Conservation (phyloP, 1,140 invertebrate species). For the Paraescarpia echinospica region DNA sequence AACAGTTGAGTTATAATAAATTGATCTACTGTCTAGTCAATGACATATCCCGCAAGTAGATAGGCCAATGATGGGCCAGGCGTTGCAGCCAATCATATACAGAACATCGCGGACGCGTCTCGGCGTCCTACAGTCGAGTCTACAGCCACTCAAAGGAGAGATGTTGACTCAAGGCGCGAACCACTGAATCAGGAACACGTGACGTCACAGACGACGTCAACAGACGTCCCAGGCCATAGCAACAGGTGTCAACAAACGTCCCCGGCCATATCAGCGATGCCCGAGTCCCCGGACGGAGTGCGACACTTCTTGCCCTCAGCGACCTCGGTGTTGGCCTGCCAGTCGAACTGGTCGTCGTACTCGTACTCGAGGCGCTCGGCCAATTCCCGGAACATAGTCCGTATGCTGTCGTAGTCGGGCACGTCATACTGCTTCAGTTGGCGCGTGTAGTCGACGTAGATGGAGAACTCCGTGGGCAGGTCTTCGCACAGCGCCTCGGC, state of each 20-base stretch:
- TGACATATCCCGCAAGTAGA: background rate
- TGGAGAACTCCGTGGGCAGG: conserved; percentile 68
- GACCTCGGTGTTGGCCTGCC: conserved; percentile 59
- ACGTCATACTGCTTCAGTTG: conserved; percentile 99
- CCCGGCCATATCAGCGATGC: background rate
- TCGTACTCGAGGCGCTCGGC: conserved; percentile 89
- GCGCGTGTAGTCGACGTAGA: conserved; percentile 94
- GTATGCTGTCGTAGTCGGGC: conserved; percentile 97
- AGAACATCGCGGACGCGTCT: no score
- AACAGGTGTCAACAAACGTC: background rate
- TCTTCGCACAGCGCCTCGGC: conserved; percentile 27
- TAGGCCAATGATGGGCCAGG: background rate
- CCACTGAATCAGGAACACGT: background rate
- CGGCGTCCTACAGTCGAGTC: no score
- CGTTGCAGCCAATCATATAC: background rate
- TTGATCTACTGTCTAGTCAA: background rate
- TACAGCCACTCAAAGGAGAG: no score
- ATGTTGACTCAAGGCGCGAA: background rate
- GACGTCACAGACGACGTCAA: background rate
- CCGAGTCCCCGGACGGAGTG: background rate
- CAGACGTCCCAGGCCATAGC: background rate
- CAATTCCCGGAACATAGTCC: conserved; percentile 91
- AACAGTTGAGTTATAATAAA: no score
- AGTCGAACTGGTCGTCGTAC: conserved; percentile 96
- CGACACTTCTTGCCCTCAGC: background rate